phyloP scores from a whole-genome alignment of 2,113 vertebrate species.

The Heterotilapia buettikoferi region DNA sequence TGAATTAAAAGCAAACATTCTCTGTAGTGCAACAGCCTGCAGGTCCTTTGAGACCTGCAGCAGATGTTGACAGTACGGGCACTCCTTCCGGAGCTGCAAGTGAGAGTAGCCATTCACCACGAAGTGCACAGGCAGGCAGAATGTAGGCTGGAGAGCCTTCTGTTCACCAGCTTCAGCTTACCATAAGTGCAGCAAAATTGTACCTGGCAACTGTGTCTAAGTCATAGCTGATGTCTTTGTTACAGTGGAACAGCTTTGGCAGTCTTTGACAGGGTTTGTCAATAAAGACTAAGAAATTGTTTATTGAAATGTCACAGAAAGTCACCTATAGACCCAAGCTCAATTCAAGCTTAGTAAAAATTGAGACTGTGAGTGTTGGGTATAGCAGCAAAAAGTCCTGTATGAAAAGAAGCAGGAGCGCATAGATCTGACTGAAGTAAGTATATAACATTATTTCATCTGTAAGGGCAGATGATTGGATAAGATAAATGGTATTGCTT shows the following conservation, averaged over 20 bases:
- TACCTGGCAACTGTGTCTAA: neutral
- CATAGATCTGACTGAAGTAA: neutral
- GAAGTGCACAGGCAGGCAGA: slow-evolving; percentile 2
- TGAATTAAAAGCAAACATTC: neutral
- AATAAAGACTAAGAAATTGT: neutral
- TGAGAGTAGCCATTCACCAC: neutral
- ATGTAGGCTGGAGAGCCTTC: neutral
- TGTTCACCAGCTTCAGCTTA: neutral
- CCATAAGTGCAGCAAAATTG: neutral
- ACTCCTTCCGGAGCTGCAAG: slow-evolving; percentile 7
- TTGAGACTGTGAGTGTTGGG: neutral
- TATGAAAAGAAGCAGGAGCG: neutral
- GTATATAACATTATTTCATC: neutral
- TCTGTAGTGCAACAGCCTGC: neutral
- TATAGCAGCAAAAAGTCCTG: neutral
- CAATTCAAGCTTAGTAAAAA: neutral
- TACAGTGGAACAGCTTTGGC: neutral
- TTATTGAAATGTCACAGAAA: neutral
- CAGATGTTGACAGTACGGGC: slow-evolving; percentile 26
- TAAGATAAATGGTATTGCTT: neutral
- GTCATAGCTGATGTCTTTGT: neutral
- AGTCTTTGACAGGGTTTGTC: neutral
- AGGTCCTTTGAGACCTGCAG: slow-evolving; percentile 5
- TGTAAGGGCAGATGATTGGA: neutral
- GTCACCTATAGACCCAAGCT: neutral